phyloP scores from a whole-genome alignment of 2,888 invertebrate species.

The Eupithecia vulgata region DNA sequence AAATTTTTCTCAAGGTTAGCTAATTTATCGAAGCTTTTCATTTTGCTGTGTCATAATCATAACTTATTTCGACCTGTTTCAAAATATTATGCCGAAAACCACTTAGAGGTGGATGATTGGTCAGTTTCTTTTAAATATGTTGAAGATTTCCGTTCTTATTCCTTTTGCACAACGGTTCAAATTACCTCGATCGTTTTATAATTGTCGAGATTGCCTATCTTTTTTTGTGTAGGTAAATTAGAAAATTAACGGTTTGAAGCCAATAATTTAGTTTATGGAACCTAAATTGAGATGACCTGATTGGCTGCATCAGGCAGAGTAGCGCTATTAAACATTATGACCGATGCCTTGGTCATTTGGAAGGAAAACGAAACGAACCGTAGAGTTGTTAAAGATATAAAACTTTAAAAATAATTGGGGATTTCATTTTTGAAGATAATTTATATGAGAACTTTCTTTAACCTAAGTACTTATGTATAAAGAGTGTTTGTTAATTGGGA shows the following conservation, averaged over 20 bases:
- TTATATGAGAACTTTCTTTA: no score
- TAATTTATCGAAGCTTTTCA: background rate
- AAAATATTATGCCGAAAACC: constrained; percentile 18
- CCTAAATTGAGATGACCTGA: constrained; percentile 36
- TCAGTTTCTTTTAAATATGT: background rate
- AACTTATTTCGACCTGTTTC: constrained; percentile 11
- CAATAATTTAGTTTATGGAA: constrained; percentile 45
- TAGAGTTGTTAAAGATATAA: constrained; percentile 3
- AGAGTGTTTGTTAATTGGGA: no score
- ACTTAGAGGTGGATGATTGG: constrained; percentile 6
- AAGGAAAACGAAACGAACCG: constrained; percentile 2
- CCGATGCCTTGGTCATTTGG: constrained; percentile 17
- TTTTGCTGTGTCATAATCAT: constrained; percentile 7
- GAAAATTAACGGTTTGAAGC: constrained; percentile 40
- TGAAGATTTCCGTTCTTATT: background rate
- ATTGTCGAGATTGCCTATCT: constrained; percentile 15
- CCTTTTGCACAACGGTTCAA: background rate
- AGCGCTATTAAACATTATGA: constrained; percentile 31
- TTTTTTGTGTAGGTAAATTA: constrained; percentile 29
- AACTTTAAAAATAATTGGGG: background rate
- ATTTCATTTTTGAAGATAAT: background rate
- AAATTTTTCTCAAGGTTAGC: background rate
- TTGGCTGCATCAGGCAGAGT: constrained; percentile 23
- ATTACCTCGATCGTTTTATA: background rate
- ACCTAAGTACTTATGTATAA: no score